Evolutionary conservation across 1,140 invertebrate species (phyloP).

Genomic region (Drosophila lacteicornis): DNA sequence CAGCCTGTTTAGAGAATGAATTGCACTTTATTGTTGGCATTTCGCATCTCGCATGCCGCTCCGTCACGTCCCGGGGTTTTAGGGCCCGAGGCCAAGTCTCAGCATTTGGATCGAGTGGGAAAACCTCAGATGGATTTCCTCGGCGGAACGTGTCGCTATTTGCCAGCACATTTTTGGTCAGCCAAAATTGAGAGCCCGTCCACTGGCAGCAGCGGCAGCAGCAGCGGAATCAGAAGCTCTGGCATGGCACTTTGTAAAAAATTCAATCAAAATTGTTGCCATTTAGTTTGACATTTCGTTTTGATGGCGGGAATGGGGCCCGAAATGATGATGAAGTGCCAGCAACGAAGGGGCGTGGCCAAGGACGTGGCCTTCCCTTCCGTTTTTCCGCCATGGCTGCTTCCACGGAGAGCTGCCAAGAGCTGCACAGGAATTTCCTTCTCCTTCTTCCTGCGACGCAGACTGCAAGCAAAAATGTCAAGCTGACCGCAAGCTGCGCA

Average conservation of each 20-base stretch:
- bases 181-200: slow-evolving; percentile 35
- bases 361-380: slow-evolving; percentile 13
- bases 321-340: slow-evolving; percentile 77
- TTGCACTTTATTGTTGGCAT: slow-evolving; percentile 79
- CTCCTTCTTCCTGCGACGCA: slow-evolving; percentile 15
- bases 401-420: slow-evolving; percentile 68
- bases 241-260: slow-evolving; percentile 53
- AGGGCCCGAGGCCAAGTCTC: slow-evolving; percentile 42
- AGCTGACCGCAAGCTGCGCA: slow-evolving; percentile 72
- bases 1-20: slow-evolving; percentile 72
- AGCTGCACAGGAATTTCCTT: slow-evolving; percentile 61
- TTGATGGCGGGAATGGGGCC: slow-evolving; percentile 58
- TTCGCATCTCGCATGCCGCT: slow-evolving; percentile 68
- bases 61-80: slow-evolving; percentile 57
- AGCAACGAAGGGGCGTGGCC: slow-evolving; percentile 54
- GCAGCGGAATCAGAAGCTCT: slow-evolving; percentile 11
- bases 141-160: slow-evolving; percentile 67
- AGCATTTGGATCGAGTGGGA: slow-evolving; percentile 36
- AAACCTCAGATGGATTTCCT: slow-evolving; percentile 68
- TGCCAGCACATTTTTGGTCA: slow-evolving; percentile 29
- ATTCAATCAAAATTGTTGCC: slow-evolving; percentile 83
- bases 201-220: not conserved
- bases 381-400: slow-evolving; percentile 34
- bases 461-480: slow-evolving; percentile 56
- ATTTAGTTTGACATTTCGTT: slow-evolving; percentile 83